phyloP scores from a whole-genome alignment of 2,113 vertebrate species.

The Ivindomyrus marchei region DNA sequence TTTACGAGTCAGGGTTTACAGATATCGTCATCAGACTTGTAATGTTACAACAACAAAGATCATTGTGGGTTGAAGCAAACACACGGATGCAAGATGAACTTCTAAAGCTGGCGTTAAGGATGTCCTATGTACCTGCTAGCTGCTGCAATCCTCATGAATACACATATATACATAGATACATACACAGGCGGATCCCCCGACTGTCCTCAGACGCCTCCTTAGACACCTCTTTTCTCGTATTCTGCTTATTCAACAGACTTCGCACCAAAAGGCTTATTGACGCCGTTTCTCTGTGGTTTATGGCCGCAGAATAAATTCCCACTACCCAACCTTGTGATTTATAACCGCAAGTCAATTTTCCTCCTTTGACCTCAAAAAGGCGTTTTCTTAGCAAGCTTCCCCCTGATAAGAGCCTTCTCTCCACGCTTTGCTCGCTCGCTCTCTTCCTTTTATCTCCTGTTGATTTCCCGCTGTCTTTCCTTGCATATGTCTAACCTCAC shows the following conservation, averaged over 20 bases:
- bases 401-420: background rate
- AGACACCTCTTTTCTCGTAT: background rate
- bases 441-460: background rate
- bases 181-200: background rate
- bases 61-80: background rate
- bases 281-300: background rate
- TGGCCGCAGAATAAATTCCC: constrained; percentile 12
- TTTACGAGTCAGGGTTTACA: background rate
- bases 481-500: constrained; percentile 2
- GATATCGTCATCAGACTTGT: background rate
- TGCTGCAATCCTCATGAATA: background rate
- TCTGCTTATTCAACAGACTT: background rate
- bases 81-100: background rate
- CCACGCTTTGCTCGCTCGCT: background rate
- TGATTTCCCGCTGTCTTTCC: background rate
- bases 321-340: background rate
- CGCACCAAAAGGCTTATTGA: constrained; percentile 11
- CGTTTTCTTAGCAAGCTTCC: constrained; percentile 8
- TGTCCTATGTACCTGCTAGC: background rate
- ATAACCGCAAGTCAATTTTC: constrained; percentile 16
- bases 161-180: background rate
- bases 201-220: background rate
- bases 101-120: background rate
- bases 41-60: background rate
- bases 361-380: constrained; percentile 7